phyloP scores from a whole-genome alignment of 2,113 vertebrate genomes.

The Callospermophilus lateralis region DNA sequence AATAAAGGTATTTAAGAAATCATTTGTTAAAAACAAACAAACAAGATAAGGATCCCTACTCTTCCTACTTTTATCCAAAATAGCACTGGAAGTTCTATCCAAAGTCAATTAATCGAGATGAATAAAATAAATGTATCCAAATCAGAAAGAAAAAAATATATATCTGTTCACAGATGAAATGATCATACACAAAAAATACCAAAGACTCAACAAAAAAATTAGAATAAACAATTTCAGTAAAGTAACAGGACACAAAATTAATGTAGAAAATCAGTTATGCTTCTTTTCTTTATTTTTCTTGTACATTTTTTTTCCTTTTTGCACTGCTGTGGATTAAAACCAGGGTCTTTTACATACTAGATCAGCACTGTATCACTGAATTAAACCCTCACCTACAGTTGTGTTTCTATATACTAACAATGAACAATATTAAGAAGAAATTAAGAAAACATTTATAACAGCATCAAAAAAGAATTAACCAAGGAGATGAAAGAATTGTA shows the following conservation, averaged over 20 bases:
- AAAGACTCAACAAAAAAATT: not conserved
- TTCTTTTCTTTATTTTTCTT: no score
- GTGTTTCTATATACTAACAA: not conserved
- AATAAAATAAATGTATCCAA: not conserved
- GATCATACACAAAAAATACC: not conserved
- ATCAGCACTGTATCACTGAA: not conserved
- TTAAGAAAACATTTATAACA: constrained; percentile 40
- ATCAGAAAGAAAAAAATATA: constrained; percentile 25
- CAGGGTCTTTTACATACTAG: not conserved
- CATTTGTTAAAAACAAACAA: not conserved
- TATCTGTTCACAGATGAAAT: constrained; percentile 2
- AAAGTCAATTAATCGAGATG: constrained; percentile 34
- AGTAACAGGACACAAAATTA: not conserved
- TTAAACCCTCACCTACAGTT: not conserved
- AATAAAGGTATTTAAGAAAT: no score
- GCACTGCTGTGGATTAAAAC: not conserved
- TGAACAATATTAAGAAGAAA: not conserved
- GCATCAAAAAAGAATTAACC: not conserved
- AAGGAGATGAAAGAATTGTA: not conserved
- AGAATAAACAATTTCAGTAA: not conserved
- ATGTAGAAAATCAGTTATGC: not conserved
- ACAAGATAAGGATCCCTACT: not conserved
- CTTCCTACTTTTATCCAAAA: not conserved
- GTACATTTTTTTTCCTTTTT: not conserved
- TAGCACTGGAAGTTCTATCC: not conserved